A percentile compares a stretch with the other conserved stretches of the same genome.
These are phyloP conservation scores for Tragulus kanchil DNA, from an alignment of 2,113 vertebrate genomes.

Conservation along the genomic window DNA sequence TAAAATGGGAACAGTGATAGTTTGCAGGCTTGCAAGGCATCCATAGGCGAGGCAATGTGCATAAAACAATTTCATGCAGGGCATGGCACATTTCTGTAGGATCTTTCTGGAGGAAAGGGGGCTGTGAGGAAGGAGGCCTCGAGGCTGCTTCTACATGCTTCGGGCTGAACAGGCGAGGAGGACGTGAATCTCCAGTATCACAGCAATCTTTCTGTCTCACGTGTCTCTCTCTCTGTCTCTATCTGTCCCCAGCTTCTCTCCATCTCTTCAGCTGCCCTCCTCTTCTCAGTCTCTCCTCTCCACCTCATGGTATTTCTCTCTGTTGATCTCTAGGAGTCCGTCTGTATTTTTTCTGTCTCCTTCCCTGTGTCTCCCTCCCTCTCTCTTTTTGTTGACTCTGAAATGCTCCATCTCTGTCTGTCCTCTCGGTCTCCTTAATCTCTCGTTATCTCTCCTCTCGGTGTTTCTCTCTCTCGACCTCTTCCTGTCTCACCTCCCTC, in stretches of 20 bases:
- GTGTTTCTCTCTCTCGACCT: not conserved
- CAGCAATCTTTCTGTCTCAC: not conserved
- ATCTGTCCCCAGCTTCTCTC: not conserved
- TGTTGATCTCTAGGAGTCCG: not conserved
- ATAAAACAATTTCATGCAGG: not conserved
- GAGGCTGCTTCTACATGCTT: not conserved
- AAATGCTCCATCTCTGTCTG: not conserved
- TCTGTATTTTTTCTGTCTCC: not conserved
- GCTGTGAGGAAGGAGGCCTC: not conserved
- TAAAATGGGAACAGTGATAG: not conserved
- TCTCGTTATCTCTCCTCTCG: not conserved
- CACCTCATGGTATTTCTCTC: not conserved
- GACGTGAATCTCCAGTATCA: not conserved
- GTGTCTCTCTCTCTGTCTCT: not conserved
- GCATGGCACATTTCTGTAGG: not conserved
- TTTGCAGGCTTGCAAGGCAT: not conserved
- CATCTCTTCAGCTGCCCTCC: too few relatives aligned
- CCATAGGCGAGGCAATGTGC: accelerated
- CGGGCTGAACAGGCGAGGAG: not conserved
- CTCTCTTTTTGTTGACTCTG: not conserved
- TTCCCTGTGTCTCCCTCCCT: not conserved
- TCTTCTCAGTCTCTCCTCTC: not conserved
- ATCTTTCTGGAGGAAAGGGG: not conserved
- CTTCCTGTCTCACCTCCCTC: not conserved
- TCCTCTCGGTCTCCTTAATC: not conserved